Conservation (phyloP, 2,113 vertebrate species). For the Hydrolagus affinis region DNA sequence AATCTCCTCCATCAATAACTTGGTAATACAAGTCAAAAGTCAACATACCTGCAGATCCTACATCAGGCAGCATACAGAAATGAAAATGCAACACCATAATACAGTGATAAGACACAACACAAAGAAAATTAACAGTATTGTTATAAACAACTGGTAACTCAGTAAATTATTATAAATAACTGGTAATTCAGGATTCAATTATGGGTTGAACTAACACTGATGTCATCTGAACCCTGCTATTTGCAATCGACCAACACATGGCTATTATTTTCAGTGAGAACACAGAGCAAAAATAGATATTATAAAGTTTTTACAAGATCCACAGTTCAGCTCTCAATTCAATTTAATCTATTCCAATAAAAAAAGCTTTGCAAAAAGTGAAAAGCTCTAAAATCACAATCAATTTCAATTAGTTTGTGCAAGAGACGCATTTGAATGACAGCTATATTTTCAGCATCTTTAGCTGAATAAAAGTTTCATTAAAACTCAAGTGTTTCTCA, state of each 20-base stretch:
- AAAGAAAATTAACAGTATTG: neutral
- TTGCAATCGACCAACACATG: neutral
- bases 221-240: neutral
- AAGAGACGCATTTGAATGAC: neutral
- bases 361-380: too few relatives aligned
- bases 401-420: neutral
- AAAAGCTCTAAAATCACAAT: neutral
- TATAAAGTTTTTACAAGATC: too few relatives aligned
- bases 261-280: neutral
- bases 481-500: too few relatives aligned
- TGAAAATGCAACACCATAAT: constrained; percentile 15
- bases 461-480: too few relatives aligned
- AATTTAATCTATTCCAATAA: too few relatives aligned
- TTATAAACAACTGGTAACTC: neutral
- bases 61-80: constrained; percentile 20
- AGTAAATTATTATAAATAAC: too few relatives aligned
- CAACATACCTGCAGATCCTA: constrained; percentile 14
- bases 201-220: neutral
- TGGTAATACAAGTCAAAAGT: neutral
- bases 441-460: neutral
- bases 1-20: too few relatives aligned
- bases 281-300: neutral
- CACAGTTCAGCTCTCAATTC: too few relatives aligned
- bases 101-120: neutral
- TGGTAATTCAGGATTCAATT: neutral